Conservation (phyloP, 2,797 vertebrate genomes). For the Poecile montanus region DNA sequence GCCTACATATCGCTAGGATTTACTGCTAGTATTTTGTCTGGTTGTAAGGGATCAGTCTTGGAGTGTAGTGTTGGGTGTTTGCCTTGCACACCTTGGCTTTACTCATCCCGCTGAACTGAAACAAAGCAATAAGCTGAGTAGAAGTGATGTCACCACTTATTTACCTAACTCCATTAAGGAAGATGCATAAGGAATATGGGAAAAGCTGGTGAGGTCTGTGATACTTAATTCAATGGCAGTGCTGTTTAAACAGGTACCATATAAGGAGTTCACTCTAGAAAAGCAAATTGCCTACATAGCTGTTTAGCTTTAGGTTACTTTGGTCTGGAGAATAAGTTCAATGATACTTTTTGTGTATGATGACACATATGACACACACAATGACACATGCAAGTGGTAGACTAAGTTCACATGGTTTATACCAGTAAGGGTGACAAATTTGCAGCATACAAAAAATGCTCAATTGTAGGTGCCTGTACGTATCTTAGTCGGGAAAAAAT, state of each 20-base stretch:
- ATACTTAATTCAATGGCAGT: neutral
- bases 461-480: neutral
- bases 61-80: neutral
- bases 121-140: neutral
- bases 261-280: neutral
- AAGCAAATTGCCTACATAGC: neutral
- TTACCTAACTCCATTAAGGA: neutral
- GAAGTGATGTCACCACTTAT: neutral
- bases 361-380: neutral
- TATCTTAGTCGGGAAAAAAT: neutral
- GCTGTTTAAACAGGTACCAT: neutral
- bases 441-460: neutral
- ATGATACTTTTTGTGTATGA: neutral
- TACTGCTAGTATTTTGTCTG: neutral
- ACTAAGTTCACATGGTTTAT: neutral
- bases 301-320: neutral
- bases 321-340: neutral
- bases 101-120: neutral
- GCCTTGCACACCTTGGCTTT: neutral
- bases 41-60: neutral
- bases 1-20: neutral
- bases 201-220: neutral
- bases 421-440: neutral
- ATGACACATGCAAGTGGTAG: neutral
- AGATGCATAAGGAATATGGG: neutral